Evolutionary conservation across 2,888 invertebrate genomes (phyloP).

Genomic region (Byasa hedistus): DNA sequence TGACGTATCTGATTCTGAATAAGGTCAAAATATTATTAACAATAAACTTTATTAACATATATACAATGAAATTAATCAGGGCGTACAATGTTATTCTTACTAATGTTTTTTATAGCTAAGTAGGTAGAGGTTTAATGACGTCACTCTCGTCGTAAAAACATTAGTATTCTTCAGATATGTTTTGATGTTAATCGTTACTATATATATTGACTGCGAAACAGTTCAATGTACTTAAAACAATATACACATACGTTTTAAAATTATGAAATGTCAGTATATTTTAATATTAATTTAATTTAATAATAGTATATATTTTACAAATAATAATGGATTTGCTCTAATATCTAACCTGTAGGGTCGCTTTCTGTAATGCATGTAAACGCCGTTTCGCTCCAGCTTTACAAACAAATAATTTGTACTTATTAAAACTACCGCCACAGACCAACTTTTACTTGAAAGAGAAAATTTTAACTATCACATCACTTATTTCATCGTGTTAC

Average conservation of each 20-base stretch:
- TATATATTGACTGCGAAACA: conserved; percentile 3
- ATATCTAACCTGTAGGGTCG: conserved; percentile 71
- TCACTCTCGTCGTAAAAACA: conserved; percentile 11
- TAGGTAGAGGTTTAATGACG: conserved; percentile 11
- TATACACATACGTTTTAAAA: background rate
- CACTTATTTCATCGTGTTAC: conserved; percentile 19
- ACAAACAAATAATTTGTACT: conserved; percentile 53
- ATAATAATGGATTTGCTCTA: background rate
- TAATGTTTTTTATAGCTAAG: conserved; percentile 1
- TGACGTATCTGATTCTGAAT: background rate
- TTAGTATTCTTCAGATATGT: conserved; percentile 19
- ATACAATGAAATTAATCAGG: conserved; percentile 27
- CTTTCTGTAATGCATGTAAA: conserved; percentile 79
- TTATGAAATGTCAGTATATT: too few relatives aligned
- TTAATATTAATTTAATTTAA: too few relatives aligned
- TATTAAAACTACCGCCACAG: conserved; percentile 45
- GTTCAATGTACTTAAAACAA: conserved; percentile 14
- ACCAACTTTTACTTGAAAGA: background rate
- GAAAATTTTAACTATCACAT: conserved; percentile 10
- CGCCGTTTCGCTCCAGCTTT: conserved; percentile 76
- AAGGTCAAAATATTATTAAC: background rate
- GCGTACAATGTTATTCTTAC: conserved; percentile 12
- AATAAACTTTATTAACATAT: conserved; percentile 14
- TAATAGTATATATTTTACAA: too few relatives aligned
- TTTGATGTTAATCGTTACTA: background rate